Percentiles rank a stretch among this genome's conserved stretches.
Evolutionary conservation across 2,888 invertebrate genomes (phyloP).

Genomic region (Drosophila austrosaltans): DNA sequence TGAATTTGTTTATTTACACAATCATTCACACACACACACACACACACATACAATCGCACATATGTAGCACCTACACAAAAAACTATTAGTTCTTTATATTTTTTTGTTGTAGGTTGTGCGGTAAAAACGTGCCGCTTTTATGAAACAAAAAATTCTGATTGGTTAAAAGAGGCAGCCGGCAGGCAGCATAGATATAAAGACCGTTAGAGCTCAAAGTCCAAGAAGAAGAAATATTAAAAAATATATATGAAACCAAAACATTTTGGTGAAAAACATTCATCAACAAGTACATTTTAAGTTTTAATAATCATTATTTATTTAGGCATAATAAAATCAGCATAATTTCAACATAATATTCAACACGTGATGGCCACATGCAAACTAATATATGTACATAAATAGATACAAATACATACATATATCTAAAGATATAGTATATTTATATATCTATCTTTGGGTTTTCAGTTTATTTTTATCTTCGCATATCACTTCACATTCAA

Average conservation of each 20-base stretch:
- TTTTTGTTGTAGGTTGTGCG: background rate
- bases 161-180: background rate
- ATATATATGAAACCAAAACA: background rate
- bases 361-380: constrained; percentile 67
- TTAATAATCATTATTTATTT: background rate
- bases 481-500: constrained; percentile 27
- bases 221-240: background rate
- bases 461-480: constrained; percentile 24
- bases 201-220: constrained; percentile 9
- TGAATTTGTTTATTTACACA: constrained; percentile 61
- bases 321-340: constrained; percentile 56
- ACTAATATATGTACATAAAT: constrained; percentile 50
- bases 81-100: constrained; percentile 32
- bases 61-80: constrained; percentile 16
- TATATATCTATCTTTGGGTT: constrained; percentile 20
- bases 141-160: constrained; percentile 12
- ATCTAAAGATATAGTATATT: background rate
- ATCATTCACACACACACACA: constrained; percentile 40
- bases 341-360: constrained; percentile 51
- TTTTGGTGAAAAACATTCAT: background rate
- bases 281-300: constrained; percentile 6
- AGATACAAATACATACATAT: background rate
- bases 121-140: constrained; percentile 8
- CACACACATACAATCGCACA: constrained; percentile 28
- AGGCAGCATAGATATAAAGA: constrained; percentile 6